phyloP scores from a whole-genome alignment of 1,140 invertebrate species.

The Drosophila tropicalis region DNA sequence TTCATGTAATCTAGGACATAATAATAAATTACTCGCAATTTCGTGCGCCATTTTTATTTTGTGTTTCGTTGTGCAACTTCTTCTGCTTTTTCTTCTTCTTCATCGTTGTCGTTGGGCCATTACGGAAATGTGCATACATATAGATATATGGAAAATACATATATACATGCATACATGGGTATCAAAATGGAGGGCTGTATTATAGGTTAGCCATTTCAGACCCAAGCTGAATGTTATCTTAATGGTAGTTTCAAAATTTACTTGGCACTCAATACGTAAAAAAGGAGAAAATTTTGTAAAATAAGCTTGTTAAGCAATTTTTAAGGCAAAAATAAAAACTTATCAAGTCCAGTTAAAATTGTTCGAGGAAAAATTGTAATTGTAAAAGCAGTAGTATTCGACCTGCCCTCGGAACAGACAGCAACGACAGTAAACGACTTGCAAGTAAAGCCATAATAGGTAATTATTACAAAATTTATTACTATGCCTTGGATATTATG shows the following conservation, averaged over 20 bases:
- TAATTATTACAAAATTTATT: conserved; percentile 83
- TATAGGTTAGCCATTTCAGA: neutral
- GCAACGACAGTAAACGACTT: conserved; percentile 30
- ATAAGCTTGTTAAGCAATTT: no score
- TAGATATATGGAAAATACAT: conserved; percentile 17
- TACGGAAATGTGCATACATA: conserved; percentile 51
- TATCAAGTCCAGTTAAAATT: no score
- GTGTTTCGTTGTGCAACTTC: conserved; percentile 21
- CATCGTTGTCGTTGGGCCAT: conserved; percentile 52
- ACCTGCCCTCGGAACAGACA: neutral
- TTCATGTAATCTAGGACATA: conserved; percentile 83
- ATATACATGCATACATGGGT: conserved; percentile 19
- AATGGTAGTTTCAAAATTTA: no score
- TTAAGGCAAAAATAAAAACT: no score
- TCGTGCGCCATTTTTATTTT: conserved; percentile 67
- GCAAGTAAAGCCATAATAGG: conserved; percentile 77
- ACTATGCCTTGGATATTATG: conserved; percentile 62
- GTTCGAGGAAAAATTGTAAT: no score
- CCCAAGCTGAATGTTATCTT: neutral
- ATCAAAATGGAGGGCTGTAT: conserved; percentile 10
- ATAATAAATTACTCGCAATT: conserved; percentile 82
- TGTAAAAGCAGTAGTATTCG: neutral
- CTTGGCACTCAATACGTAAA: no score
- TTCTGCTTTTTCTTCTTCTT: conserved; percentile 10
- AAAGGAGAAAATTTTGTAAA: no score